Conservation (phyloP, 2,797 vertebrate genomes). For the Pygocentrus nattereri region DNA sequence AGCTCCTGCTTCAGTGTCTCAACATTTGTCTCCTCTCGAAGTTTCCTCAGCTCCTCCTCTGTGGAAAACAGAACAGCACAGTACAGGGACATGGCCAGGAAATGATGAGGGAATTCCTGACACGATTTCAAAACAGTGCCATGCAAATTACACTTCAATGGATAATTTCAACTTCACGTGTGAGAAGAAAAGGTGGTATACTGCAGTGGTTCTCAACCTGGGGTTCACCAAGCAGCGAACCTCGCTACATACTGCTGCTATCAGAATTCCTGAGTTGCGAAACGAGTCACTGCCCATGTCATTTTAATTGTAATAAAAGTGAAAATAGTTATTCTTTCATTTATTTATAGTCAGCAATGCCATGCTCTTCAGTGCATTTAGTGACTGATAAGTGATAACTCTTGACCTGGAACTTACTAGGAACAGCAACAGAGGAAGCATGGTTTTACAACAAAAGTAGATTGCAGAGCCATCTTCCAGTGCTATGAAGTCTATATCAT, state of each 20-base stretch:
- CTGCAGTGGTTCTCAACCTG: background rate
- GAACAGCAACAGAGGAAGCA: background rate
- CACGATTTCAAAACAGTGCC: background rate
- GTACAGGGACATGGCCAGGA: background rate
- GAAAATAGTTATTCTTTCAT: too few species aligned
- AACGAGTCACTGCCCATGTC: too few species aligned
- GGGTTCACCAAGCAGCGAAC: background rate
- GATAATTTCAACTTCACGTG: background rate
- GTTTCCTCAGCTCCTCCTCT: slow-evolving; percentile 96
- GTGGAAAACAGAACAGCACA: slow-evolving; percentile 44
- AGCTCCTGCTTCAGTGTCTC: slow-evolving; percentile 90
- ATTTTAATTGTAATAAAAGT: background rate
- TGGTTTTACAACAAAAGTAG: background rate
- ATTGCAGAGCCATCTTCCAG: background rate
- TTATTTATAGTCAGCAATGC: too few species aligned
- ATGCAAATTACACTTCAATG: background rate
- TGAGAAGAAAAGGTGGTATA: background rate
- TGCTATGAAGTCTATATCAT: too few species aligned
- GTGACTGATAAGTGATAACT: too few species aligned
- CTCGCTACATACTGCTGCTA: too few species aligned
- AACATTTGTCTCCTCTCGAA: slow-evolving; percentile 89
- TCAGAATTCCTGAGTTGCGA: too few species aligned
- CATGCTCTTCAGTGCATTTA: background rate
- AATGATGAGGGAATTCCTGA: slow-evolving; percentile 18
- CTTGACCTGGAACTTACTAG: background rate